phyloP scores from a whole-genome alignment of 2,797 vertebrate genomes.

The Melanotaenia maccullochi region DNA sequence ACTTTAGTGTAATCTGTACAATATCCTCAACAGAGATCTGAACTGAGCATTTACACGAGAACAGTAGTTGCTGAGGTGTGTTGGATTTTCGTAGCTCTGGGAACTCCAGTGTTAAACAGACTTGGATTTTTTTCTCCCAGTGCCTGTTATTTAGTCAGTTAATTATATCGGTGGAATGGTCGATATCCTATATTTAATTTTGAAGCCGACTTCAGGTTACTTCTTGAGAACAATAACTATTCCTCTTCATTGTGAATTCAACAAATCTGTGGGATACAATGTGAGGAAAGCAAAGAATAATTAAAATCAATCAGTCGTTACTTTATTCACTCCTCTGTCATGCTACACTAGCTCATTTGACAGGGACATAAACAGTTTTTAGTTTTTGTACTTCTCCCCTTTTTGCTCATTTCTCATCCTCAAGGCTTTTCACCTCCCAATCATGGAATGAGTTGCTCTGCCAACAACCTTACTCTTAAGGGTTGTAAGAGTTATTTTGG shows the following conservation, averaged over 20 bases:
- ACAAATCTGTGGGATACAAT: conserved; percentile 7
- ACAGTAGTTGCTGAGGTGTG: too few relatives aligned
- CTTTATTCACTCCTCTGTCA: conserved; percentile 6
- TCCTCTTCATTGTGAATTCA: neutral
- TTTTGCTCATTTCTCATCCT: conserved; percentile 8
- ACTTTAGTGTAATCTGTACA: too few relatives aligned
- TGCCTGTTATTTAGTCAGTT: too few relatives aligned
- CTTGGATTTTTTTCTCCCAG: too few relatives aligned
- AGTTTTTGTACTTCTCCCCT: conserved; percentile 4
- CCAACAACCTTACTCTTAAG: conserved; percentile 42
- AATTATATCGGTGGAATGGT: too few relatives aligned
- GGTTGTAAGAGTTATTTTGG: conserved; percentile 40
- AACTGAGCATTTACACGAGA: too few relatives aligned
- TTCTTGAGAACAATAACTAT: conserved; percentile 6
- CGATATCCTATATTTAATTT: too few relatives aligned
- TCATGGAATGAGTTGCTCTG: conserved; percentile 34
- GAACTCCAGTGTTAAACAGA: too few relatives aligned
- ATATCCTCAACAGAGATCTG: too few relatives aligned
- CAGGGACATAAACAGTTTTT: neutral
- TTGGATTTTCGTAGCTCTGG: too few relatives aligned
- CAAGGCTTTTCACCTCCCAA: conserved; percentile 20
- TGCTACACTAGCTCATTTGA: conserved; percentile 14
- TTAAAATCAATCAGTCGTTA: conserved; percentile 26
- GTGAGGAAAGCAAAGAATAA: conserved; percentile 15
- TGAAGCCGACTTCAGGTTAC: neutral